Evolutionary conservation across 1,140 invertebrate genomes (phyloP).

Genomic region (Diachasma alloeum): DNA sequence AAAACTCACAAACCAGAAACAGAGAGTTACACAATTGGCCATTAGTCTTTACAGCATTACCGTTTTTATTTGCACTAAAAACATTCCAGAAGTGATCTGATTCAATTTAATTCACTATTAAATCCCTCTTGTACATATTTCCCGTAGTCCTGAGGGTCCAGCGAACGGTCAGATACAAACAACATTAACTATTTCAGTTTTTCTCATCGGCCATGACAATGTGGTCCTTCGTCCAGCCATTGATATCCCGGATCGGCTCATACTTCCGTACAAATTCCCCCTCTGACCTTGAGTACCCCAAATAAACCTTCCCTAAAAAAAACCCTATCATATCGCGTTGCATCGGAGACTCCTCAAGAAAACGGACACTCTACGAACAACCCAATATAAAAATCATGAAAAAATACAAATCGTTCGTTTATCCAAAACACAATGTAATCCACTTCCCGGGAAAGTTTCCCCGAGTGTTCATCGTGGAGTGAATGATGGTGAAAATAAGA

Average conservation of each 20-base stretch:
- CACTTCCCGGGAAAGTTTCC: background rate
- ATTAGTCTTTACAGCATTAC: slow-evolving; percentile 10
- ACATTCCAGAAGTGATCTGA: background rate
- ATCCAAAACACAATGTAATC: background rate
- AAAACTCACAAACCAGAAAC: slow-evolving; percentile 14
- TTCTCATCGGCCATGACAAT: slow-evolving; percentile 44
- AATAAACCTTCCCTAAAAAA: slow-evolving; percentile 20
- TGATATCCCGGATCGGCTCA: slow-evolving; percentile 50
- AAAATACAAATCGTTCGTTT: background rate
- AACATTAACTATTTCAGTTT: slow-evolving; percentile 48
- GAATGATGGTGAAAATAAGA: background rate
- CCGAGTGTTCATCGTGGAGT: slow-evolving; percentile 9
- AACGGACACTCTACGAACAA: background rate
- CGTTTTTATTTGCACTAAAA: background rate
- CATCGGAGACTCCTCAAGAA: slow-evolving; percentile 4
- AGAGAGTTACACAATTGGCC: slow-evolving; percentile 25
- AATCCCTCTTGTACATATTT: background rate
- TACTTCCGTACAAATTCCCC: slow-evolving; percentile 39
- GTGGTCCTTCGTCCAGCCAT: slow-evolving; percentile 50
- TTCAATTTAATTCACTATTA: background rate
- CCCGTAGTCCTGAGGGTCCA: background rate
- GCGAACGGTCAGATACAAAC: background rate
- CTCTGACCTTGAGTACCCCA: slow-evolving; percentile 28
- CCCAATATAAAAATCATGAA: background rate
- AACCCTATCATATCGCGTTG: background rate